Conservation (phyloP, 2,113 vertebrate species). For the Engystomops pustulosus region DNA sequence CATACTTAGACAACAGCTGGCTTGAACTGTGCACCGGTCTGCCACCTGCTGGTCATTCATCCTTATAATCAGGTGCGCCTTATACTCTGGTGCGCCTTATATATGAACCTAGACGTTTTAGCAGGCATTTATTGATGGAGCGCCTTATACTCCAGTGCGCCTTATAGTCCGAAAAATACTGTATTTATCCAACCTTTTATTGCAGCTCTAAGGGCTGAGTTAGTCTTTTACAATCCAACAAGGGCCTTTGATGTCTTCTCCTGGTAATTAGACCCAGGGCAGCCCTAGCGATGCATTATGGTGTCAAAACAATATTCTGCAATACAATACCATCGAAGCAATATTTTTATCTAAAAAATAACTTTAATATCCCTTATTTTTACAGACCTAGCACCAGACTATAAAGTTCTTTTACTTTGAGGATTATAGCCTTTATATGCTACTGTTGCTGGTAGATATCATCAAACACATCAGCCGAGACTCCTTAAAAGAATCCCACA, state of each 20-base stretch:
- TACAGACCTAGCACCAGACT: neutral
- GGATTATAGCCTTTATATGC: neutral
- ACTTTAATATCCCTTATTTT: conserved; percentile 10
- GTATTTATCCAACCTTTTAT: neutral
- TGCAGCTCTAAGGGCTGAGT: neutral
- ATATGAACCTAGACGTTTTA: no score
- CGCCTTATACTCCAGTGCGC: no score
- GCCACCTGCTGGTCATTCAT: no score
- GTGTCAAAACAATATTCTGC: neutral
- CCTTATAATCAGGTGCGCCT: no score
- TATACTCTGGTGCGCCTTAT: no score
- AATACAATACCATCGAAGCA: neutral
- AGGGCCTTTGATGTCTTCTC: neutral
- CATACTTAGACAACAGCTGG: no score
- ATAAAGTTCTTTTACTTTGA: neutral
- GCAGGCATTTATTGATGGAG: no score
- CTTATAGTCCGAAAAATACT: no score
- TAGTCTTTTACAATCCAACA: neutral
- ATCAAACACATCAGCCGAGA: neutral
- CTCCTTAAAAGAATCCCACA: neutral
- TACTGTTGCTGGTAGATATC: neutral
- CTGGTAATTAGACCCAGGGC: neutral
- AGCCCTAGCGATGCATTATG: neutral
- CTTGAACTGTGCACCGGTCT: no score
- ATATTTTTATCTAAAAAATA: neutral